A percentile compares a stretch with the other conserved stretches of the same genome.
Conservation (phyloP, 2,113 vertebrate genomes). For the Axis porcinus region DNA sequence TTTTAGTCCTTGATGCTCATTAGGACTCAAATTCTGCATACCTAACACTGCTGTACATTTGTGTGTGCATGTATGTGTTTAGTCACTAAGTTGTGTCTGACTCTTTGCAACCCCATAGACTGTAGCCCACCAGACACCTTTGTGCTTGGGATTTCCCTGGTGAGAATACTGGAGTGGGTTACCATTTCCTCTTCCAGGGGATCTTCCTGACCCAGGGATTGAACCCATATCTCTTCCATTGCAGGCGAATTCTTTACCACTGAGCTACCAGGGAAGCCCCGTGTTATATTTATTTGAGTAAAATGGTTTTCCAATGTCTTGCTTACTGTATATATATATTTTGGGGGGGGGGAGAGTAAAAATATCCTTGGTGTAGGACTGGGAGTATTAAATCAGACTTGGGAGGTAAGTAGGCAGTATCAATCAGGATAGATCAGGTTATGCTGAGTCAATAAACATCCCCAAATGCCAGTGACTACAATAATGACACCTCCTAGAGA, state of each 20-base stretch:
- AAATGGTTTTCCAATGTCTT: background rate
- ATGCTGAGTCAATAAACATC: background rate
- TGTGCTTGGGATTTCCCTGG: background rate
- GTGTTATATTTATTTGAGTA: background rate
- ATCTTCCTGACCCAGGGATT: background rate
- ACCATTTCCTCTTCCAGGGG: background rate
- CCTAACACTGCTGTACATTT: too few relatives aligned
- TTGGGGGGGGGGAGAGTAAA: background rate
- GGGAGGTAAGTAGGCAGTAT: background rate
- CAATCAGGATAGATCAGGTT: background rate
- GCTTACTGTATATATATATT: background rate
- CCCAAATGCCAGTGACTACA: background rate
- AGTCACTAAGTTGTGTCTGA: background rate
- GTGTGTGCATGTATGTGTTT: background rate
- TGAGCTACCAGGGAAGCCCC: background rate
- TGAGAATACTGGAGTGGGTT: background rate
- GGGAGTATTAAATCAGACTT: background rate
- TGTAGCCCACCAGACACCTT: background rate
- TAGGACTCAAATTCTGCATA: background rate
- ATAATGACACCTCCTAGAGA: background rate
- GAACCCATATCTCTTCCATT: background rate
- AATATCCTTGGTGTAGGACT: background rate
- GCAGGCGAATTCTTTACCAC: background rate
- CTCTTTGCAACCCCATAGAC: background rate
- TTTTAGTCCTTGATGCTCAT: background rate